A percentile compares a stretch with the other conserved stretches of the same genome.
These are phyloP conservation scores for Pterophyllum scalare DNA, from an alignment of 2,113 vertebrate species.

Conservation along the genomic window DNA sequence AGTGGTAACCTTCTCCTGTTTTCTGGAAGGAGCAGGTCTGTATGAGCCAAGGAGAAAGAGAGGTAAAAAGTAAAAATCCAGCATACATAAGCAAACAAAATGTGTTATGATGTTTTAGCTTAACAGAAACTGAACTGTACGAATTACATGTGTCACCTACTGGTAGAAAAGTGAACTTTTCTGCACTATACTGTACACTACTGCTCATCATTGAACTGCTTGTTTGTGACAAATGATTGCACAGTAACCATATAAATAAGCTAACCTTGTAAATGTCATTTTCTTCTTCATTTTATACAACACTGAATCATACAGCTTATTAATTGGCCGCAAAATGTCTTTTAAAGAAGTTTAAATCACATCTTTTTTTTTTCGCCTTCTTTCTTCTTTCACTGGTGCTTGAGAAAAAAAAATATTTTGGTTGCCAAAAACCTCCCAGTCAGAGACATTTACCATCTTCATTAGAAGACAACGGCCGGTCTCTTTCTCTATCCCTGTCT, in stretches of 20 bases:
- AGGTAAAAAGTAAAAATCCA: neutral
- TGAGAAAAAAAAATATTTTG: neutral
- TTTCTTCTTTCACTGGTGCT: neutral
- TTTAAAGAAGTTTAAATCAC: neutral
- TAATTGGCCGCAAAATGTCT: neutral
- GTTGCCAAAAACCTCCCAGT: neutral
- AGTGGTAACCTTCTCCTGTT: constrained; percentile 90
- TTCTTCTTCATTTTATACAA: neutral
- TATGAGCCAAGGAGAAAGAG: neutral
- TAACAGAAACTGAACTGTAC: neutral
- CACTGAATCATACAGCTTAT: neutral
- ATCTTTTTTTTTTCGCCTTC: neutral
- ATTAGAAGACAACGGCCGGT: constrained; percentile 71
- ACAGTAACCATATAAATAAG: neutral
- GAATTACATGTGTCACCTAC: constrained; percentile 11
- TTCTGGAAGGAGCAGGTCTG: constrained; percentile 88
- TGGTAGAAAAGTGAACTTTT: neutral
- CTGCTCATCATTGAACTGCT: neutral
- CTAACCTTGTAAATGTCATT: neutral
- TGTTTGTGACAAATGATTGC: neutral
- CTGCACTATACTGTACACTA: neutral
- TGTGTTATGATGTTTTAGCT: neutral
- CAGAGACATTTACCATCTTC: constrained; percentile 76
- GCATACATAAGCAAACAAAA: neutral
- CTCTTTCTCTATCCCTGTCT: constrained; percentile 57